Conservation (phyloP, 1,140 invertebrate species). For the Carcinoscorpius rotundicauda region DNA sequence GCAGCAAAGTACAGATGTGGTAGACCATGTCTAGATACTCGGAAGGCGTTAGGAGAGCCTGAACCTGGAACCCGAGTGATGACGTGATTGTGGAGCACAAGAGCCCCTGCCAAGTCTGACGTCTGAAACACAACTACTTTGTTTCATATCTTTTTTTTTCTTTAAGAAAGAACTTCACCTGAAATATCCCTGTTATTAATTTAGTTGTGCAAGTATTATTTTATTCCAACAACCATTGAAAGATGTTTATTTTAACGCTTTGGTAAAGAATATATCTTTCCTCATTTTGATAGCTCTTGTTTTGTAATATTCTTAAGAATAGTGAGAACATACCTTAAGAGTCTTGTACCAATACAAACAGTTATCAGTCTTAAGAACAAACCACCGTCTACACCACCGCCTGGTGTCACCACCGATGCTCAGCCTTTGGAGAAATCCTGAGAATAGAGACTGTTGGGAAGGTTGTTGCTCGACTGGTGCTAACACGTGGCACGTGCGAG, state of each 20-base stretch:
- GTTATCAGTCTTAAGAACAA: conserved; percentile 76
- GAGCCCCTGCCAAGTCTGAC: conserved; percentile 68
- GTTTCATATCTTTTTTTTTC: too few species aligned
- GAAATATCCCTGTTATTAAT: too few species aligned
- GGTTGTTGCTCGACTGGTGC: conserved; percentile 5
- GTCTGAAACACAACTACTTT: conserved; percentile 21
- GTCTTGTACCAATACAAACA: conserved; percentile 93
- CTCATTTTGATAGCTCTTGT: too few species aligned
- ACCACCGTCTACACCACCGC: conserved; percentile 76
- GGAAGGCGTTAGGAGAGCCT: conserved; percentile 42
- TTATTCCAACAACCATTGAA: not conserved
- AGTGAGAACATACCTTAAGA: conserved; percentile 39
- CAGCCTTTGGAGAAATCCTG: conserved; percentile 62
- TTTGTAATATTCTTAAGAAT: too few species aligned
- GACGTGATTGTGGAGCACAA: conserved; percentile 71
- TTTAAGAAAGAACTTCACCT: too few species aligned
- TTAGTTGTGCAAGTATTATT: too few species aligned
- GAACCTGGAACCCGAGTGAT: conserved; percentile 49
- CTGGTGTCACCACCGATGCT: conserved; percentile 33
- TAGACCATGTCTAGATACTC: conserved; percentile 55
- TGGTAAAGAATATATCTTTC: not conserved
- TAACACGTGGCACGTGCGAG: conserved; percentile 62
- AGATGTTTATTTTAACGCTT: not conserved
- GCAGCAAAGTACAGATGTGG: conserved; percentile 60
- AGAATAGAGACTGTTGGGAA: not conserved